These are phyloP conservation scores for Lamprotornis superbus DNA, from an alignment of 2,113 vertebrate genomes.

Conservation along the genomic window DNA sequence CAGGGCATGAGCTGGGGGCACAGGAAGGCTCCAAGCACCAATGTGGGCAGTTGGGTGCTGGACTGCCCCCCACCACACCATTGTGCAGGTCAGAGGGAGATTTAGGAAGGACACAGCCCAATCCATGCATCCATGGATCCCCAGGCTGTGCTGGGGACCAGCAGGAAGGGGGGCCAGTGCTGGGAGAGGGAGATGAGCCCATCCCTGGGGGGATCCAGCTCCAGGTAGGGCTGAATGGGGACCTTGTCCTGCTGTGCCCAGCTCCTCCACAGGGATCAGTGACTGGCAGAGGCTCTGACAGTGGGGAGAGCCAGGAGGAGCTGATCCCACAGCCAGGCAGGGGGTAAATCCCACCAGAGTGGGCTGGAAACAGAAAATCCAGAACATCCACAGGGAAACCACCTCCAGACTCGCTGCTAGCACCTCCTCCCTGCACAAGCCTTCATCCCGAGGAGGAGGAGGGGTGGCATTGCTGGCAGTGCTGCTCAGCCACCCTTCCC, in stretches of 20 bases:
- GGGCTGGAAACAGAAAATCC: background rate
- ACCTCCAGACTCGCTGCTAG: background rate
- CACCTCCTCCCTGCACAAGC: background rate
- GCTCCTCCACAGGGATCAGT: background rate
- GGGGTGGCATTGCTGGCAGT: fast-evolving
- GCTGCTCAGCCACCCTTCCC: background rate
- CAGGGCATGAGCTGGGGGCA: background rate
- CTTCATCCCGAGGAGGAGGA: background rate
- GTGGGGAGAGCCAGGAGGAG: background rate
- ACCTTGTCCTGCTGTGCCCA: background rate
- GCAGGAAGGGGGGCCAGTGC: background rate
- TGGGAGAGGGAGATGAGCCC: background rate
- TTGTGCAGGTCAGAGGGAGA: fast-evolving
- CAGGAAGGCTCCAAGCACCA: background rate
- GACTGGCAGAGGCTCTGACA: background rate
- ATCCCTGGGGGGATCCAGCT: background rate
- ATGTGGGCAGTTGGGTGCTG: fast-evolving
- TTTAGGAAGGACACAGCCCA: background rate
- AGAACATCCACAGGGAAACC: background rate
- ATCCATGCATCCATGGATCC: fast-evolving
- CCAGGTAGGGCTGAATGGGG: background rate
- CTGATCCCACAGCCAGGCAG: background rate
- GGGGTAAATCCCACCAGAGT: background rate
- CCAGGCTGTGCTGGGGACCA: background rate
- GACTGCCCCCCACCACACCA: background rate